A percentile compares a stretch with the other conserved stretches of the same genome.
These are phyloP conservation scores for Cichlasoma orientale DNA, from an alignment of 2,797 vertebrate genomes.

Conservation along the genomic window DNA sequence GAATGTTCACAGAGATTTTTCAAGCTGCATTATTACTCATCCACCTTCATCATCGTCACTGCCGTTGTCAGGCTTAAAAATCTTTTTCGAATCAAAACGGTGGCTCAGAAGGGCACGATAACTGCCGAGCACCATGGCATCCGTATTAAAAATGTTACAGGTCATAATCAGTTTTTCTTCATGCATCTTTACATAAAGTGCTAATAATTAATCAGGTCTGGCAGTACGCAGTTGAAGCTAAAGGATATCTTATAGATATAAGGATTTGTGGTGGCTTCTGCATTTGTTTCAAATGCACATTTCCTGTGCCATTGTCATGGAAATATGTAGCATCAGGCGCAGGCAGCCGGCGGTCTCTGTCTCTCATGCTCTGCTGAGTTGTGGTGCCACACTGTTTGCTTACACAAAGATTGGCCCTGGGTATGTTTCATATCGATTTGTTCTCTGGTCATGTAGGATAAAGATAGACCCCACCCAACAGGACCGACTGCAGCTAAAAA, in stretches of 20 bases:
- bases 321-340: background rate
- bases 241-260: no score
- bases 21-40: background rate
- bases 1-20: background rate
- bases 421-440: constrained; percentile 71
- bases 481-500: constrained; percentile 59
- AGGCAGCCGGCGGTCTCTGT: background rate
- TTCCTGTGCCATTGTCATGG: background rate
- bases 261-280: background rate
- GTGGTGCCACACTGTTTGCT: constrained; percentile 41
- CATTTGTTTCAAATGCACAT: background rate
- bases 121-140: no score
- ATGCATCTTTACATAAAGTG: background rate
- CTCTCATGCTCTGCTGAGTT: constrained; percentile 32
- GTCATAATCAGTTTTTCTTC: background rate
- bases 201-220: background rate
- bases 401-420: constrained; percentile 61
- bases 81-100: background rate
- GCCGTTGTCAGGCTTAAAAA: background rate
- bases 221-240: background rate
- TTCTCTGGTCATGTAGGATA: constrained; percentile 69
- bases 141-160: no score
- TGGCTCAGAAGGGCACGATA: background rate
- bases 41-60: background rate
- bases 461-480: constrained; percentile 69